phyloP scores from a whole-genome alignment of 2,797 vertebrate species.

The Chelidonichthys spinosus region DNA sequence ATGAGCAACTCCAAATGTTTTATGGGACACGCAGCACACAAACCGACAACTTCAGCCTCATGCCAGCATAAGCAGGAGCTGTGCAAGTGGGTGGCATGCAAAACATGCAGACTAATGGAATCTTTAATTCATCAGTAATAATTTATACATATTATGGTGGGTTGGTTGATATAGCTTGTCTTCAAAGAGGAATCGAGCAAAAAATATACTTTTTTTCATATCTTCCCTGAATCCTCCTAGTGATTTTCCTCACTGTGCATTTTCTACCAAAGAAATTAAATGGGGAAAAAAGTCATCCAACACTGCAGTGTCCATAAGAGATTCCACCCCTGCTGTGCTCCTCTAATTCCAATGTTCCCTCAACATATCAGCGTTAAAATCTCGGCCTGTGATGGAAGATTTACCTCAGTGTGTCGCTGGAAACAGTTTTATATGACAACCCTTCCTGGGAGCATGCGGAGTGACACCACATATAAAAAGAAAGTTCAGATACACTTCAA shows the following conservation, averaged over 20 bases:
- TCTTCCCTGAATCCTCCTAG: background rate
- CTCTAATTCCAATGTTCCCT: conserved; percentile 40
- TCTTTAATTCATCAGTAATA: conserved; percentile 19
- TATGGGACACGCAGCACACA: conserved; percentile 19
- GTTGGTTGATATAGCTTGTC: background rate
- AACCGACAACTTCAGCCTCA: conserved; percentile 6
- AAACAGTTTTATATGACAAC: conserved; percentile 35
- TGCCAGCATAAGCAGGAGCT: background rate
- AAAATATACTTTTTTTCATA: background rate
- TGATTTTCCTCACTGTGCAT: conserved; percentile 8
- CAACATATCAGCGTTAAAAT: conserved; percentile 29
- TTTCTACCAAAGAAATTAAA: conserved; percentile 15
- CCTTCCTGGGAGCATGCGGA: conserved; percentile 12
- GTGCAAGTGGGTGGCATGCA: conserved; percentile 2
- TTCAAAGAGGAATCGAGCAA: background rate
- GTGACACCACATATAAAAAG: background rate
- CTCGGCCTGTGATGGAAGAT: background rate
- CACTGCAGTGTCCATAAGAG: background rate
- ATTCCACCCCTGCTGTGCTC: conserved; percentile 27
- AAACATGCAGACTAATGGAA: conserved; percentile 4
- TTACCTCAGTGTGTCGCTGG: conserved; percentile 3
- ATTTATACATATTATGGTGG: conserved; percentile 11
- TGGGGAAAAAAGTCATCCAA: background rate
- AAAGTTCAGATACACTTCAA: background rate
- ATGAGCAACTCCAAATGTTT: conserved; percentile 51